Evolutionary conservation across 2,113 vertebrate genomes (phyloP).

Genomic region (Elgaria multicarinata): DNA sequence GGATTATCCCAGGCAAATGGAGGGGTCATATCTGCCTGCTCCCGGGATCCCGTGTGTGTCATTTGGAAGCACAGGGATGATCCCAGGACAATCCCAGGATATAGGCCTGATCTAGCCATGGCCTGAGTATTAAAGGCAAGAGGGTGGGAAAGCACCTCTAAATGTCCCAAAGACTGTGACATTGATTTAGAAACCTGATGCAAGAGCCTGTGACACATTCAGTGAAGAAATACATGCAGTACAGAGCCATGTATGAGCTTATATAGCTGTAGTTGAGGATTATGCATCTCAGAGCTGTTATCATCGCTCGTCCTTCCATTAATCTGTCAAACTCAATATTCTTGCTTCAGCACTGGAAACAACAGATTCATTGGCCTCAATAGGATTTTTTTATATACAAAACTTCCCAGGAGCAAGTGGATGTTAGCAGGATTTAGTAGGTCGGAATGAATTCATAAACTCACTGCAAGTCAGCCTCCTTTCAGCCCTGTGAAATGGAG

Average conservation of each 20-base stretch:
- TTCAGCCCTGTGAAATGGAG: background rate
- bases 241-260: background rate
- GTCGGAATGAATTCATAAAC: background rate
- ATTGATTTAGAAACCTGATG: background rate
- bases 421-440: slow-evolving; percentile 5
- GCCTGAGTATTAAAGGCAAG: background rate
- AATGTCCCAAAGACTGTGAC: background rate
- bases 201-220: background rate
- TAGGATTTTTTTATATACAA: background rate
- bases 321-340: slow-evolving; percentile 21
- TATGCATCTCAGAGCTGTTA: background rate
- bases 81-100: no score
- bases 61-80: no score
- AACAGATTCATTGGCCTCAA: background rate
- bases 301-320: slow-evolving; percentile 5
- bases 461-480: background rate
- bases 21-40: no score
- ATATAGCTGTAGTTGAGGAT: background rate
- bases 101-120: no score
- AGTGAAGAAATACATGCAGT: background rate
- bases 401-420: background rate
- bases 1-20: no score
- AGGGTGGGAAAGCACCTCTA: background rate
- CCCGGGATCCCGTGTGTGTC: no score
- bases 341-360: background rate